phyloP scores from a whole-genome alignment of 2,888 invertebrate genomes.

The Calameuta filiformis region DNA sequence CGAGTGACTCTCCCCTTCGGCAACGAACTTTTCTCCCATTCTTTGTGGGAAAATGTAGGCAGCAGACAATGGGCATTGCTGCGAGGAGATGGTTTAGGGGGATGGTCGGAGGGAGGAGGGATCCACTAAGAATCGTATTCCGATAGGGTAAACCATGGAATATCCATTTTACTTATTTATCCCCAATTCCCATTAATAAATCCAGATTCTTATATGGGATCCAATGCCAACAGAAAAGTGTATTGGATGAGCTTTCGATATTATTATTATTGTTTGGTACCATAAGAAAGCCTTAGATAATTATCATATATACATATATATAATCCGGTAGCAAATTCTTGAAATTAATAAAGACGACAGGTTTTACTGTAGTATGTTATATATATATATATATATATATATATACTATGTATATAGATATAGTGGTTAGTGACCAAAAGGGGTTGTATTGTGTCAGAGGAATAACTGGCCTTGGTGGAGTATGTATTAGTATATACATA shows the following conservation, averaged over 20 bases:
- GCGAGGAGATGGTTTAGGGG: background rate
- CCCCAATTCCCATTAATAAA: too few relatives aligned
- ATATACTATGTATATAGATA: background rate
- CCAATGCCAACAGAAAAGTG: background rate
- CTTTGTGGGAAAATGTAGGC: conserved; percentile 55
- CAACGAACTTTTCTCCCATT: conserved; percentile 22
- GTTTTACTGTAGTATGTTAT: background rate
- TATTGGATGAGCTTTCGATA: background rate
- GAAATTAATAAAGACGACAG: background rate
- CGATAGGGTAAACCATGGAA: background rate
- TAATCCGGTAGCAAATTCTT: background rate
- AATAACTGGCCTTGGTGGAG: background rate
- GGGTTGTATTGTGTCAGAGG: background rate
- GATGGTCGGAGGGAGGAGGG: background rate
- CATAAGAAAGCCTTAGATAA: background rate
- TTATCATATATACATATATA: too few relatives aligned
- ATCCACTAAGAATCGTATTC: background rate
- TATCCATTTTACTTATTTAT: conserved; percentile 1
- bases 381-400: background rate
- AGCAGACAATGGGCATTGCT: conserved; percentile 32
- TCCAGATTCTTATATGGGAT: background rate
- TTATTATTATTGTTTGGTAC: background rate
- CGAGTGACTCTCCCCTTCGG: conserved; percentile 28
- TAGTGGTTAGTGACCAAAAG: background rate
- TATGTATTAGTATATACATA: background rate